Evolutionary conservation across 1,140 invertebrate species (phyloP), one percentile per base, ranked within the genome.

Genomic region (Oedothorax gibbosus): DNA sequence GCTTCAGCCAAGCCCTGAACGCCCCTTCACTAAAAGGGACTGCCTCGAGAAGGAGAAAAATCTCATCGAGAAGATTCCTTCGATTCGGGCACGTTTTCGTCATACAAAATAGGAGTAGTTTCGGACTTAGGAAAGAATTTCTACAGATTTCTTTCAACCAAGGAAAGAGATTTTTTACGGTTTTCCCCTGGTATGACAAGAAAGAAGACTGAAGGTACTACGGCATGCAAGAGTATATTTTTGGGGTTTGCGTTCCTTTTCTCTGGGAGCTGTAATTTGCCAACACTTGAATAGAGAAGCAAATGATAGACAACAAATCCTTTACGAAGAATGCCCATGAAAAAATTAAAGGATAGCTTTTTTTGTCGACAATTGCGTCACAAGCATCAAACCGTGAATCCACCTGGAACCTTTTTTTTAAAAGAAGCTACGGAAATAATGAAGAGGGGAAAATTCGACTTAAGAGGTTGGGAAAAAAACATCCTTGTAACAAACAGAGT

Each of bases 281-380:
- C 18, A 76, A 6, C 73, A 69, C 21, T 76, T 62, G n/a, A 49
- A 18, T 54, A 72, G 56, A 62, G 12, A 50, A 56, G n/a, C 4
- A 15, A 11, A 18, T 54, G 51, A 18, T 7, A 8, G 7, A 10
- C 15, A 60, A 60, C 9, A 15, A 60, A 9, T 10, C 56, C 56
- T 9, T 15, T 66, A 49, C 11, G 21, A 72, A 20, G 51, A 72
- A 56, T 9, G 20, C n/a, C 9, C 62, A 62, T 81, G 8, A 62
- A 71, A 71, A 72, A 60, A 56, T 20, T 71, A 8, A 50, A 10
- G 57, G 14, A n/a, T 49, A 79, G 77, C 14, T n/a, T 81, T 71
- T 71, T 81, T 57, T 60, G 66, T 81, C 5, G 66, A 57, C 20
- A 81, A 80, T 57, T 76, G 56, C 20, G 72, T 60, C 11, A 75